phyloP scores from a whole-genome alignment of 2,797 vertebrate genomes.

The Melanotaenia maccullochi region DNA sequence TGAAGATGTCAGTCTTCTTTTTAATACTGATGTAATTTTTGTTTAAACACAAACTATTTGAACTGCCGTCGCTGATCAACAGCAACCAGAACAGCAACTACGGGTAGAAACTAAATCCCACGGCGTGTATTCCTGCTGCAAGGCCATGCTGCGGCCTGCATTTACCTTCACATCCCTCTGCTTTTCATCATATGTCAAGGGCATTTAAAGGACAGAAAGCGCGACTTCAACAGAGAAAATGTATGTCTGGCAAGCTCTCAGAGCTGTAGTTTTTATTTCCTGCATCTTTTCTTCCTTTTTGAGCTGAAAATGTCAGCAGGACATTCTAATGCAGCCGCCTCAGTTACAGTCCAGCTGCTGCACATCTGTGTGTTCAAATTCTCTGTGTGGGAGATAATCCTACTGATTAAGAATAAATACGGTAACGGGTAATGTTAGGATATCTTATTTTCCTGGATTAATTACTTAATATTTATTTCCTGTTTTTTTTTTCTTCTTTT shows the following conservation, averaged over 20 bases:
- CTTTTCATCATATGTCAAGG: slow-evolving; percentile 70
- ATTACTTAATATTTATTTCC: background rate
- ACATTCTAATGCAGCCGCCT: slow-evolving; percentile 19
- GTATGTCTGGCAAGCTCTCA: slow-evolving; percentile 18
- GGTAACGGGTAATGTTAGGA: background rate
- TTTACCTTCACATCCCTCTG: slow-evolving; percentile 33
- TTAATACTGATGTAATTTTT: background rate
- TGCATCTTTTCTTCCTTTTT: background rate
- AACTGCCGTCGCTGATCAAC: background rate
- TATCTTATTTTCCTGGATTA: background rate
- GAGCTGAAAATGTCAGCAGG: slow-evolving; percentile 32
- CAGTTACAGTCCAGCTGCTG: slow-evolving; percentile 16
- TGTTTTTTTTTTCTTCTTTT: background rate
- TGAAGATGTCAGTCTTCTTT: background rate
- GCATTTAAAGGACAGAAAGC: slow-evolving; percentile 59
- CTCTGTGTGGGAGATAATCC: too few relatives aligned
- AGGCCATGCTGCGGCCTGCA: background rate
- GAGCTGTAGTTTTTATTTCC: slow-evolving; percentile 12
- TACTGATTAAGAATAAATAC: too few relatives aligned
- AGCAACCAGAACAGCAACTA: background rate
- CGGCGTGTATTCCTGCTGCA: background rate
- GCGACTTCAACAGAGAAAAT: slow-evolving; percentile 35
- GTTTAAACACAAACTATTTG: background rate
- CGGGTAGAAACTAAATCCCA: background rate
- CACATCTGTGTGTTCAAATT: slow-evolving; percentile 4